Percentiles rank a stretch among this genome's conserved stretches.
These are phyloP conservation scores for Hermodice carunculata DNA, from an alignment of 2,888 invertebrate genomes.

Conservation along the genomic window DNA sequence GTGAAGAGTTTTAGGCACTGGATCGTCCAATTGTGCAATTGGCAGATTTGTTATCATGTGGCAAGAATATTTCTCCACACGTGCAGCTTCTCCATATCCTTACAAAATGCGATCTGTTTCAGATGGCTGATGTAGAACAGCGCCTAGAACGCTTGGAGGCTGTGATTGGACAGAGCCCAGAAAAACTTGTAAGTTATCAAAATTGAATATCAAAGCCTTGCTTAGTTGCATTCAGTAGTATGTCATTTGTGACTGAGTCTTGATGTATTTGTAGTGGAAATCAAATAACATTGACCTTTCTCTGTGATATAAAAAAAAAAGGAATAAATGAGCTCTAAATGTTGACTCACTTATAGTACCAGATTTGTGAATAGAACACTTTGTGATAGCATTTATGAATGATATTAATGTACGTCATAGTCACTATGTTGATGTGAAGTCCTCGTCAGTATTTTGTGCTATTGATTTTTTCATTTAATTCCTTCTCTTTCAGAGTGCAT, in stretches of 20 bases:
- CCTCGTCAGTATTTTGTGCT: not conserved
- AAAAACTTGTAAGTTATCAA: constrained; percentile 75
- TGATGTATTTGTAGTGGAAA: no score
- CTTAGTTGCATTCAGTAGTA: no score
- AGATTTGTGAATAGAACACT: no score
- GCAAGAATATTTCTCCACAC: not conserved
- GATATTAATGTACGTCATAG: not conserved
- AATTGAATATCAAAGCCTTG: no score
- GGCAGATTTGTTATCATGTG: not conserved
- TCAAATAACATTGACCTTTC: no score
- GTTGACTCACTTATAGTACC: no score
- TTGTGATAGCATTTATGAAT: no score
- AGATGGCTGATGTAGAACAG: constrained; percentile 87
- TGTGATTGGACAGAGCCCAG: constrained; percentile 85
- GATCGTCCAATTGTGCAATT: not conserved
- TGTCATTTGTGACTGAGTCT: no score
- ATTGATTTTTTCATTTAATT: constrained; percentile 12
- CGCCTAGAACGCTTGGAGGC: constrained; percentile 87
- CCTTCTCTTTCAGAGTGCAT: constrained; percentile 41
- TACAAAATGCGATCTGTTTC: constrained; percentile 40
- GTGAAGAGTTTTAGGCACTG: no score
- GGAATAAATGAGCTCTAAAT: no score
- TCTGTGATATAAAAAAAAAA: no score
- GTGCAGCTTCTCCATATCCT: not conserved
- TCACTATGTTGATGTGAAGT: not conserved